These are phyloP conservation scores for Trissolcus basalis DNA, from an alignment of 1,140 invertebrate genomes.

Conservation along the genomic window DNA sequence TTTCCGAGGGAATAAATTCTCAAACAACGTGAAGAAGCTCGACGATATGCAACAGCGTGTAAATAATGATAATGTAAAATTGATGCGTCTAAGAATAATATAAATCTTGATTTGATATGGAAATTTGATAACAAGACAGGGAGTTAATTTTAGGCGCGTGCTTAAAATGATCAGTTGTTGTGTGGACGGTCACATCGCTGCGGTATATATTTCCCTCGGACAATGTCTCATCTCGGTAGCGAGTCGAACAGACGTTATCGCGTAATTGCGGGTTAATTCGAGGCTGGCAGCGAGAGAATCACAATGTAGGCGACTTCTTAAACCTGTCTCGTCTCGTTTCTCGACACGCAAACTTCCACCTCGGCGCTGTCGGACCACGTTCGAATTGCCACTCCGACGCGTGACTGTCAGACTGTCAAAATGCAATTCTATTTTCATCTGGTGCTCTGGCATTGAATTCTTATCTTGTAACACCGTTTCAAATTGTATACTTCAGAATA, in stretches of 20 bases:
- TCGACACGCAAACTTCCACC: conserved; percentile 59
- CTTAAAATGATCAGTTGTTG: conserved; percentile 41
- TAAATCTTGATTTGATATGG: conserved; percentile 13
- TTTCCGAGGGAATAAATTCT: too few relatives aligned
- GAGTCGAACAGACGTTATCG: conserved; percentile 63
- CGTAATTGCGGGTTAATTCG: conserved; percentile 73
- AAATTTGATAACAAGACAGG: conserved; percentile 41
- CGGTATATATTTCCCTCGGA: conserved; percentile 28
- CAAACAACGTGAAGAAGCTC: too few relatives aligned
- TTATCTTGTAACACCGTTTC: conserved; percentile 34
- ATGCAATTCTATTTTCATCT: conserved; percentile 51
- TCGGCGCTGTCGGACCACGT: conserved; percentile 32
- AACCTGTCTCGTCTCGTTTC: conserved; percentile 63
- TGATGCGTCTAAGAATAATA: conserved; percentile 4
- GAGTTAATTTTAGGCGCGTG: conserved; percentile 18
- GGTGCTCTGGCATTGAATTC: conserved; percentile 39
- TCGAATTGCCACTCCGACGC: conserved; percentile 39
- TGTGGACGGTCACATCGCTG: conserved; percentile 19
- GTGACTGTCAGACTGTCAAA: conserved; percentile 52
- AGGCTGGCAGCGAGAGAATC: conserved; percentile 63
- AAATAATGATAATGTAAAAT: too few relatives aligned
- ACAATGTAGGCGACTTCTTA: conserved; percentile 69
- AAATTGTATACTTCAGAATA: conserved; percentile 7
- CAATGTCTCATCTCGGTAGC: conserved; percentile 49
- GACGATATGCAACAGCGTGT: too few relatives aligned